phyloP scores from a whole-genome alignment of 2,888 invertebrate genomes.

The Tetropium fuscum region DNA sequence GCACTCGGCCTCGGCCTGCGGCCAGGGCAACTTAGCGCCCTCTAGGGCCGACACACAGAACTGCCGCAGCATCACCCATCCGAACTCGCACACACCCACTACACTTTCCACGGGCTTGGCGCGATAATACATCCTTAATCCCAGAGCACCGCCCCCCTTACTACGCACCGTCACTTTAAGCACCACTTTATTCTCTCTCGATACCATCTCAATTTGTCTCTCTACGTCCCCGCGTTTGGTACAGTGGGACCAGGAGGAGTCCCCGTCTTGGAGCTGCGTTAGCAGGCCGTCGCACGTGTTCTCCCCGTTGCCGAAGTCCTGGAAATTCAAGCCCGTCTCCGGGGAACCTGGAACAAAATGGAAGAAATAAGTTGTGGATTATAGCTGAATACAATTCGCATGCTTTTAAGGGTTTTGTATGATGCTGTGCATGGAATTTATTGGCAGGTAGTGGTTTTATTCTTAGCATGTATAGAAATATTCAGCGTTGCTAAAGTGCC shows the following conservation, averaged over 20 bases:
- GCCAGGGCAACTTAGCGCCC: conserved; percentile 72
- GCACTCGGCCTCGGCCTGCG: conserved; percentile 77
- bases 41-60: conserved; percentile 76
- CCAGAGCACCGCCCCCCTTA: conserved; percentile 44
- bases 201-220: conserved; percentile 72
- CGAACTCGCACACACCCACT: conserved; percentile 77
- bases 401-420: no score
- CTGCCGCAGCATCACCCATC: conserved; percentile 76
- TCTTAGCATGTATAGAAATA: no score
- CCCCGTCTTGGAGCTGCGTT: conserved; percentile 71
- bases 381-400: no score
- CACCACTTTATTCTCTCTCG: conserved; percentile 70
- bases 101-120: conserved; percentile 73
- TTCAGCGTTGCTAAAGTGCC: no score
- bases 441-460: no score
- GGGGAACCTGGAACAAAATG: conserved; percentile 35
- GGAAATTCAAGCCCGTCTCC: conserved; percentile 45
- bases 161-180: conserved; percentile 61
- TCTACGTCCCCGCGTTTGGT: conserved; percentile 71
- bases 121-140: conserved; percentile 73
- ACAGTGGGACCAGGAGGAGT: conserved; percentile 72
- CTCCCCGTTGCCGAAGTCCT: conserved; percentile 55
- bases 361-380: background rate
- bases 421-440: no score
- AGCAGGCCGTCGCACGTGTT: conserved; percentile 70